These are phyloP conservation scores for Drosophila funebris DNA, from an alignment of 1,140 invertebrate genomes.

Conservation along the genomic window DNA sequence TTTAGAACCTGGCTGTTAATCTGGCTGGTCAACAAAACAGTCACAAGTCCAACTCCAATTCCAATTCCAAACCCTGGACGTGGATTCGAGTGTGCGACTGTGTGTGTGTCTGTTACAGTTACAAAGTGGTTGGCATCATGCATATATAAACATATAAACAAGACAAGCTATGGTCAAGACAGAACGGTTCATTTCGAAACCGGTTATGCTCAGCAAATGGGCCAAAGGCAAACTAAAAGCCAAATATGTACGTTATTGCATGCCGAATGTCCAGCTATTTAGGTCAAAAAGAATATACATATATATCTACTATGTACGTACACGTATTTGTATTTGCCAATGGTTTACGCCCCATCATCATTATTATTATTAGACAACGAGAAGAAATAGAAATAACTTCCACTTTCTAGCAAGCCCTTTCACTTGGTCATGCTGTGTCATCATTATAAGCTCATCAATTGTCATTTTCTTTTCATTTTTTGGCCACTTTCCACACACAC, in stretches of 20 bases:
- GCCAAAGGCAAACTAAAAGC: slow-evolving; percentile 46
- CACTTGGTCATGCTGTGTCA: slow-evolving; percentile 70
- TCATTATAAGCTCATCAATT: slow-evolving; percentile 52
- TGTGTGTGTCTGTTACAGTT: slow-evolving; percentile 61
- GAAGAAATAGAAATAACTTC: slow-evolving; percentile 56
- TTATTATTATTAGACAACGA: slow-evolving; percentile 46
- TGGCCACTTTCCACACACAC: slow-evolving; percentile 75
- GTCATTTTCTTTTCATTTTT: slow-evolving; percentile 21
- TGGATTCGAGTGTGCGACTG: slow-evolving; percentile 14
- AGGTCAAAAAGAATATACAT: slow-evolving; percentile 47
- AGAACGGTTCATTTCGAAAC: slow-evolving; percentile 38
- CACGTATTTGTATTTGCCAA: slow-evolving; percentile 9
- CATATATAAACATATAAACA: slow-evolving; percentile 64
- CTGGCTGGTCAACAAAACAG: slow-evolving; percentile 61
- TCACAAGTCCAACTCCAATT: slow-evolving; percentile 12
- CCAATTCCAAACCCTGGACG: slow-evolving; percentile 14
- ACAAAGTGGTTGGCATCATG: slow-evolving; percentile 59
- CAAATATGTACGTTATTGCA: too few species aligned
- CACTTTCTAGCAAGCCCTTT: slow-evolving; percentile 76
- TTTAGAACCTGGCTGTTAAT: slow-evolving; percentile 74
- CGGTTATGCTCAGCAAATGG: slow-evolving; percentile 52
- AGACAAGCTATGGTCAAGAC: slow-evolving; percentile 41
- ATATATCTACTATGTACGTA: not conserved
- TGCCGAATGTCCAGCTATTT: slow-evolving; percentile 47
- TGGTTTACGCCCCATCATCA: slow-evolving; percentile 3